These are phyloP conservation scores for Trichogramma pretiosum DNA, from an alignment of 1,140 invertebrate genomes.

Conservation along the genomic window DNA sequence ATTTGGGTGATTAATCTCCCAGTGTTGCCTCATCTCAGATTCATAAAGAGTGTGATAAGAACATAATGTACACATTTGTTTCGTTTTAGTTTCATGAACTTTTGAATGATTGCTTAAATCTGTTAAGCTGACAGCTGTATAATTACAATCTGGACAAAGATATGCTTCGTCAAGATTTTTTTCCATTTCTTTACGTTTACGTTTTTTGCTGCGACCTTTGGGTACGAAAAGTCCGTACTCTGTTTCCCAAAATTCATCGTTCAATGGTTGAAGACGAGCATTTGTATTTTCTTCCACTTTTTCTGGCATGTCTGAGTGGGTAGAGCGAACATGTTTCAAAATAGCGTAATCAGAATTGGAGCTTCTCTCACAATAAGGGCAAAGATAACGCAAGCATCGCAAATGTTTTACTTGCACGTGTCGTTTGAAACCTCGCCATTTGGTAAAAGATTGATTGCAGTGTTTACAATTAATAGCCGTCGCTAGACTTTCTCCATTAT, in stretches of 20 bases:
- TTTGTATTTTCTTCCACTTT: slow-evolving; percentile 25
- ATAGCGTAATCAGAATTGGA: slow-evolving; percentile 30
- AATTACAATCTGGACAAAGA: slow-evolving; percentile 32
- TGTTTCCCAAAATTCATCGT: slow-evolving; percentile 37
- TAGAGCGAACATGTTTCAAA: slow-evolving; percentile 30
- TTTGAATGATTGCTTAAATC: slow-evolving; percentile 34
- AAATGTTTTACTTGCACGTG: slow-evolving; percentile 39
- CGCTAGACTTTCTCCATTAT: not conserved
- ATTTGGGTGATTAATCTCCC: slow-evolving; percentile 31
- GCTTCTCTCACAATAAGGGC: slow-evolving; percentile 39
- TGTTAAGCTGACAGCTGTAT: slow-evolving; percentile 26
- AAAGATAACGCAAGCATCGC: slow-evolving; percentile 33
- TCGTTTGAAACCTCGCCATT: slow-evolving; percentile 36
- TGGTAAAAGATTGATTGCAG: slow-evolving; percentile 31
- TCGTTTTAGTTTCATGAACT: slow-evolving; percentile 26
- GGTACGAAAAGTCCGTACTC: slow-evolving; percentile 33
- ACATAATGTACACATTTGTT: slow-evolving; percentile 32
- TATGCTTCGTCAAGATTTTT: slow-evolving; percentile 24
- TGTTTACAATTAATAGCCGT: slow-evolving; percentile 35
- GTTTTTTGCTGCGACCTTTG: slow-evolving; percentile 16
- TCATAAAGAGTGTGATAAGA: slow-evolving; percentile 24
- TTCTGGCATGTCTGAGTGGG: slow-evolving; percentile 27
- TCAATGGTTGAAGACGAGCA: slow-evolving; percentile 25
- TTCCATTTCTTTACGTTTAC: slow-evolving; percentile 23
- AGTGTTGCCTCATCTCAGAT: slow-evolving; percentile 33